phyloP scores from a whole-genome alignment of 2,888 invertebrate genomes.

The Pseudococcus jackbeardsleyi region DNA sequence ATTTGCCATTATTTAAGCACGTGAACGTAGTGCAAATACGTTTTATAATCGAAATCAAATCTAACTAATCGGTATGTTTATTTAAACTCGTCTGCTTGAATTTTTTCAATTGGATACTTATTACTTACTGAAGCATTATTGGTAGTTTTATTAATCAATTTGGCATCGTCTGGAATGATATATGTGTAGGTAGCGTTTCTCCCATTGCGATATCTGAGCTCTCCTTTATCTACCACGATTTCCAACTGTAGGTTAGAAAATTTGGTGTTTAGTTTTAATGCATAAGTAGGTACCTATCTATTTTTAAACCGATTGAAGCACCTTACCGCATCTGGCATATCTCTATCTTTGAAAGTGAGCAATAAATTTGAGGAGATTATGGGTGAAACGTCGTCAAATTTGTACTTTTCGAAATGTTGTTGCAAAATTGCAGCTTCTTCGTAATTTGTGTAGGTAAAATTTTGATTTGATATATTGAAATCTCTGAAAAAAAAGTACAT shows the following conservation, averaged over 20 bases:
- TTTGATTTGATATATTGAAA: background rate
- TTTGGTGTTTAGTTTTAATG: background rate
- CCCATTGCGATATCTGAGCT: slow-evolving; percentile 2
- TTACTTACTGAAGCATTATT: slow-evolving; percentile 51
- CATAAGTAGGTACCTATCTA: background rate
- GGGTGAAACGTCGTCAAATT: slow-evolving; percentile 48
- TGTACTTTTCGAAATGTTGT: slow-evolving; percentile 33
- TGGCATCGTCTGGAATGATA: slow-evolving; percentile 42
- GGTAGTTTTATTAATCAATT: background rate
- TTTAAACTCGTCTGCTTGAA: background rate
- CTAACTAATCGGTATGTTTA: background rate
- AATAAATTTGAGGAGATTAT: slow-evolving; percentile 26
- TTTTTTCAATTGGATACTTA: slow-evolving; percentile 12
- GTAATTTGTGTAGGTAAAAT: background rate
- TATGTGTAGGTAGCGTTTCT: slow-evolving; percentile 26
- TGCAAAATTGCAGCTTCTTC: slow-evolving; percentile 7
- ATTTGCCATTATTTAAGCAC: background rate
- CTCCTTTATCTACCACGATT: slow-evolving; percentile 50
- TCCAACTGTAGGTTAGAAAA: slow-evolving; percentile 12
- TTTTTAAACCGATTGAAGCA: background rate
- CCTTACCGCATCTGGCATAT: slow-evolving; percentile 44
- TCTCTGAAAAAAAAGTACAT: background rate
- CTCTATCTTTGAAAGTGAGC: slow-evolving; percentile 40
- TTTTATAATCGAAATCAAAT: background rate
- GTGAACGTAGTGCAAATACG: background rate